Evolutionary conservation across 2,888 invertebrate species (phyloP).

Genomic region (Tinea pellionella): DNA sequence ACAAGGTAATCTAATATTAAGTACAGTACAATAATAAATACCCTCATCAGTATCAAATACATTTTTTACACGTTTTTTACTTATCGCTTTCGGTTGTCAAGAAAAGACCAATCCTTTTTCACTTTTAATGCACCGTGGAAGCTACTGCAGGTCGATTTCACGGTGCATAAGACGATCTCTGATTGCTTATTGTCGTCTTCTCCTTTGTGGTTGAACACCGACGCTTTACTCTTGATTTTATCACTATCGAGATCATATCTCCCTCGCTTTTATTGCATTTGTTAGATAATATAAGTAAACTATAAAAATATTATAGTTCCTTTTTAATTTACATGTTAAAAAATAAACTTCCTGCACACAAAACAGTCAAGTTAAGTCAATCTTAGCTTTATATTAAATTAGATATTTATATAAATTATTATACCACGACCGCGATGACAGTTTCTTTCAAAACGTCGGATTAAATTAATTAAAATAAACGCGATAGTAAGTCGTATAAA

Average conservation of each 20-base stretch:
- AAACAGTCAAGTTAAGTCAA: too few species aligned
- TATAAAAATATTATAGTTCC: too few species aligned
- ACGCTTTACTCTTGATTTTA: slow-evolving; percentile 14
- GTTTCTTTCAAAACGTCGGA: too few species aligned
- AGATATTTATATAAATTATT: too few species aligned
- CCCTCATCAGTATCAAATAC: neutral
- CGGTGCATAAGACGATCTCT: neutral
- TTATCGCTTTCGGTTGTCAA: slow-evolving; percentile 2
- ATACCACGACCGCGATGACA: too few species aligned
- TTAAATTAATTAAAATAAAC: too few species aligned
- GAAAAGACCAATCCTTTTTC: slow-evolving; percentile 5
- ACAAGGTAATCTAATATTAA: neutral
- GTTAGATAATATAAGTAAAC: too few species aligned
- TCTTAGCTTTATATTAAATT: too few species aligned
- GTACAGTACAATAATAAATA: neutral
- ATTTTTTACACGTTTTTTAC: neutral
- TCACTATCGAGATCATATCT: neutral
- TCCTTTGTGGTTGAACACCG: slow-evolving; percentile 1
- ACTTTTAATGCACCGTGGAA: slow-evolving; percentile 15
- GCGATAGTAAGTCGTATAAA: too few species aligned
- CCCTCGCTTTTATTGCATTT: too few species aligned
- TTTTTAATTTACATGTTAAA: too few species aligned
- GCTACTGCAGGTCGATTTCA: slow-evolving; percentile 14
- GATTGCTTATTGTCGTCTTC: slow-evolving; percentile 5
- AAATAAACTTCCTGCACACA: too few species aligned